Base-by-base conservation (phyloP, 2,113 vertebrate genomes). In the Cricetomys ansorgei region DNA sequence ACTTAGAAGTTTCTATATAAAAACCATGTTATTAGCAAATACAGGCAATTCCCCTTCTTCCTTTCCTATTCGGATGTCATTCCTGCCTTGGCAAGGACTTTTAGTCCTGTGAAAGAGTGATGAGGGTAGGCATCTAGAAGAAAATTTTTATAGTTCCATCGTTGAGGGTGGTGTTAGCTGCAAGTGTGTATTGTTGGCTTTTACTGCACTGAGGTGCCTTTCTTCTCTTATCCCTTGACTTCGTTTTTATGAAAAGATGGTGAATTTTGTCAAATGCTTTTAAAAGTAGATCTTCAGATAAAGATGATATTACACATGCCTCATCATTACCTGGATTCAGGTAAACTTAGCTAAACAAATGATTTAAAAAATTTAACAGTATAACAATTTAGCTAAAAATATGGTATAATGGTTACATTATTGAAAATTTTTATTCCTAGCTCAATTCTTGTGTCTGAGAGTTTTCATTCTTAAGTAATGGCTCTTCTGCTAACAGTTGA, bases 391-490 rank as follows among this genome's bases (percentile, higher is more conserved):
- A 92, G 57, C 64, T 95, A 75, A 37, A 92, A 87, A 64, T 79
- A 79, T 92, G 57, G 55, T 84, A 5, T 67, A 72, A 25, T 19
- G 45, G 70, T n/a, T 87, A 9, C 12, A 57, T 77, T 89, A 57
- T 93, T 94, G n/a, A 94, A 94, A 85, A 69, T 70, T 4, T 64
- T 48, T 59, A 86, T 87, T 43, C 43, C 0, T 48, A 81, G 57
- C 85, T 87, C 64, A 69, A 67, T 77, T 91, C 83, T 89, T 95
- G 29, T 6, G 16, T 84, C 81, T 81, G 53, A 8, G 17, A 92
- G 88, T 94, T 93, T 73, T 88, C n/a, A 80, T 91, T 95, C 59
- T 80, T 92, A 76, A 89, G 67, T 75, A 88, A 89, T 59, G 73
- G 17, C 50, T 85, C 69, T 90, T 88, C 62, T 81, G 67, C 70